Conservation (phyloP, 2,113 vertebrate species). For the Mola mola region DNA sequence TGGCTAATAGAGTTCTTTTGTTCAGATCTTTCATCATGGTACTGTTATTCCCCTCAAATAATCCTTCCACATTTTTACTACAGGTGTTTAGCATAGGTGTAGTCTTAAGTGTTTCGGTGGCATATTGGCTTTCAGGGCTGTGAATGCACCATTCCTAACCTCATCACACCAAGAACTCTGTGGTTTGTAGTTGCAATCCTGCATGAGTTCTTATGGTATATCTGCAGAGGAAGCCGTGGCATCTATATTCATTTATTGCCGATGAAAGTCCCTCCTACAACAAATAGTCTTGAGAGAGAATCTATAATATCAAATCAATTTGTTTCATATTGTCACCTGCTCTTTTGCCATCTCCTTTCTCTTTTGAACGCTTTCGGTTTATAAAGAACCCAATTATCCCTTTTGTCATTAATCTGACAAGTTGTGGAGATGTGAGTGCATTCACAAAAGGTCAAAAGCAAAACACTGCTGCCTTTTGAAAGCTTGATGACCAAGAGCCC, state of each 20-base stretch:
- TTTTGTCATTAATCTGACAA: conserved; percentile 54
- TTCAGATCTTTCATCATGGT: too few relatives aligned
- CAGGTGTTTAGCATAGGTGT: too few relatives aligned
- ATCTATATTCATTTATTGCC: conserved; percentile 27
- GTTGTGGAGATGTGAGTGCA: conserved; percentile 49
- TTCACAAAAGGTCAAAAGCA: conserved; percentile 44
- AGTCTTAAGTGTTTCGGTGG: too few relatives aligned
- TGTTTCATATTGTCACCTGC: neutral
- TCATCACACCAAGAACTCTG: too few relatives aligned
- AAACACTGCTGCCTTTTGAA: conserved; percentile 42
- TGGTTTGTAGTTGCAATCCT: too few relatives aligned
- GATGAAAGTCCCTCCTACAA: conserved; percentile 48
- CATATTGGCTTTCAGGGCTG: too few relatives aligned
- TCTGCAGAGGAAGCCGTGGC: neutral
- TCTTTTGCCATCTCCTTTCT: conserved; percentile 23
- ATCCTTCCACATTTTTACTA: too few relatives aligned
- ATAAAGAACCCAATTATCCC: conserved; percentile 19
- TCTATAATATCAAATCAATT: conserved; percentile 41
- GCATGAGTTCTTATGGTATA: too few relatives aligned
- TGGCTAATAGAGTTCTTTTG: too few relatives aligned
- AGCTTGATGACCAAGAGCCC: conserved; percentile 46
- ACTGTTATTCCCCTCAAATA: too few relatives aligned
- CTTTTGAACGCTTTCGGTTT: conserved; percentile 18
- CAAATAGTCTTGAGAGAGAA: conserved; percentile 24
- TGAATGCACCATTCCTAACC: too few relatives aligned